Evolutionary conservation across 1,140 invertebrate species (phyloP).

Genomic region (Meloidogyne floridensis): DNA sequence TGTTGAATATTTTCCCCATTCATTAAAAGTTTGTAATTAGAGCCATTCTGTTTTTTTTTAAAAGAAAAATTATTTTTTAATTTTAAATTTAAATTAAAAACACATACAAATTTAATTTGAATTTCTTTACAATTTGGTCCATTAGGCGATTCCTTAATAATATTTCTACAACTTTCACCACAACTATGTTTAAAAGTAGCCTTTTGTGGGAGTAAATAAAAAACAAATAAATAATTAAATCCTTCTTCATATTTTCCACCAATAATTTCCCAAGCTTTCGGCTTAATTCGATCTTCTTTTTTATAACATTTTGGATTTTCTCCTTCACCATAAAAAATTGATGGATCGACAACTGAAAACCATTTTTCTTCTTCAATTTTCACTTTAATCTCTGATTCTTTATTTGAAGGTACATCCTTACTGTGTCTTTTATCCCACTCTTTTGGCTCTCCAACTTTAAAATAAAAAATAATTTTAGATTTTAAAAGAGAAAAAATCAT

Average conservation of each 20-base stretch:
- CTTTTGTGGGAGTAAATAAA: background rate
- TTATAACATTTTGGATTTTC: background rate
- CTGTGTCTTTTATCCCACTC: background rate
- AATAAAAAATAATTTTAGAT: background rate
- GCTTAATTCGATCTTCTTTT: background rate
- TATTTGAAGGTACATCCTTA: background rate
- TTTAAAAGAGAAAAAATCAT: background rate
- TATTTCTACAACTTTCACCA: too few relatives aligned
- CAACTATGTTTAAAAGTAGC: background rate
- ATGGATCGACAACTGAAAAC: too few relatives aligned
- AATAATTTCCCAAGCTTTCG: background rate
- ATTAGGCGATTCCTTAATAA: background rate
- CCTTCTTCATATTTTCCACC: background rate
- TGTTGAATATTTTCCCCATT: background rate
- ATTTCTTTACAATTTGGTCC: background rate
- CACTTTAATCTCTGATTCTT: background rate
- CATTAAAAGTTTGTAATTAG: background rate
- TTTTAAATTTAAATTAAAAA: background rate
- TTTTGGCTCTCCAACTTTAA: background rate
- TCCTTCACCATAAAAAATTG: too few relatives aligned
- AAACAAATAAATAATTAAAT: conserved; percentile 2
- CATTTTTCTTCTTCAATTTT: background rate
- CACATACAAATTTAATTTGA: background rate
- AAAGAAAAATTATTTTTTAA: background rate
- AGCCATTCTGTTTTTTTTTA: background rate